Percentiles rank a stretch among this genome's conserved stretches.
These are phyloP conservation scores for Molorchus minor DNA, from an alignment of 2,888 invertebrate genomes.

Conservation along the genomic window DNA sequence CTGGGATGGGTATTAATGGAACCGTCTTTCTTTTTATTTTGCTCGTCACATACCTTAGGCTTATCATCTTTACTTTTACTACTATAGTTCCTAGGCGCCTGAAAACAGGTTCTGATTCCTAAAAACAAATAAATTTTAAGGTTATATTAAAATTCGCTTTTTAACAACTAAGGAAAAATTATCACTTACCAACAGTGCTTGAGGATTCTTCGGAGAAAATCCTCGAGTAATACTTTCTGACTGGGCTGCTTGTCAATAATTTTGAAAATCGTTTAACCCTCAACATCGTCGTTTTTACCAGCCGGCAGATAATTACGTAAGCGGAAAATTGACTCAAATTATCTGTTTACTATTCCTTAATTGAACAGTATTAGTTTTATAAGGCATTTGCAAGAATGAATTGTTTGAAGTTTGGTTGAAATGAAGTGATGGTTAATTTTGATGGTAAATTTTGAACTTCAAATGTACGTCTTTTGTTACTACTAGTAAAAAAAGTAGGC, in stretches of 20 bases:
- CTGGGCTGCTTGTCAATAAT: slow-evolving; percentile 14
- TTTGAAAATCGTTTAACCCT: slow-evolving; percentile 24
- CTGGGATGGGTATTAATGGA: slow-evolving; percentile 31
- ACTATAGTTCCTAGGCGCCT: slow-evolving; percentile 22
- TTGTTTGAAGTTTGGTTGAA: slow-evolving; percentile 16
- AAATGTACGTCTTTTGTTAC: slow-evolving; percentile 17
- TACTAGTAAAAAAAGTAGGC: slow-evolving; percentile 4
- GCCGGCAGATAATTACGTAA: slow-evolving; percentile 14
- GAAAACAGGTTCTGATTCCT: slow-evolving; percentile 8
- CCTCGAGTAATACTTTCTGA: slow-evolving; percentile 8
- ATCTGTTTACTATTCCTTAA: too few relatives aligned
- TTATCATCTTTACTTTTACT: slow-evolving; percentile 37
- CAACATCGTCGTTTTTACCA: slow-evolving; percentile 11
- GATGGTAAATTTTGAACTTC: slow-evolving; percentile 31
- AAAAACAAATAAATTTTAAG: slow-evolving; percentile 10
- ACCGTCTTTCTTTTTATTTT: slow-evolving; percentile 21
- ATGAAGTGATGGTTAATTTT: slow-evolving; percentile 35
- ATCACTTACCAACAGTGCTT: slow-evolving; percentile 5
- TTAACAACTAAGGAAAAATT: not conserved
- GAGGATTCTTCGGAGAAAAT: slow-evolving; percentile 3
- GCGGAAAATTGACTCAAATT: too few relatives aligned
- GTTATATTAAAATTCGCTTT: not conserved
- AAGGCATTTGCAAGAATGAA: slow-evolving; percentile 20
- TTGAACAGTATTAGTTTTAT: slow-evolving; percentile 10
- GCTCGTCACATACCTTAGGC: slow-evolving; percentile 47